phyloP scores from a whole-genome alignment of 2,888 invertebrate species.

The Dicycla oo region DNA sequence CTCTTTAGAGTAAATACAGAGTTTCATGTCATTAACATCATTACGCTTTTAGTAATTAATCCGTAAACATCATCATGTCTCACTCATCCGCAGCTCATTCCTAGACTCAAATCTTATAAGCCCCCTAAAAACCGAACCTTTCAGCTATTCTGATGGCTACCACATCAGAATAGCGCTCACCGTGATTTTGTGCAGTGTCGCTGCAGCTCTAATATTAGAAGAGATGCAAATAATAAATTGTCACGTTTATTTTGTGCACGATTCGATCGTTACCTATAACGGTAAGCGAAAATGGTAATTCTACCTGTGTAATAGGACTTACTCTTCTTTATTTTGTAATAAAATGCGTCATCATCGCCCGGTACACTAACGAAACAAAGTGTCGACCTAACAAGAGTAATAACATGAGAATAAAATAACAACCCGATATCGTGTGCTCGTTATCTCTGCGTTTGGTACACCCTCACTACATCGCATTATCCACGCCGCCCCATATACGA shows the following conservation, averaged over 20 bases:
- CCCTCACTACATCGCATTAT: slow-evolving; percentile 55
- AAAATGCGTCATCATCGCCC: slow-evolving; percentile 54
- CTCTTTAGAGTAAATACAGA: too few species aligned
- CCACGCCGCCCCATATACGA: slow-evolving; percentile 28
- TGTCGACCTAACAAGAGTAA: slow-evolving; percentile 78
- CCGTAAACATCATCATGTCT: too few species aligned
- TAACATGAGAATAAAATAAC: slow-evolving; percentile 80
- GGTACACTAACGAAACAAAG: slow-evolving; percentile 69
- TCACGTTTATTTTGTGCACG: slow-evolving; percentile 5
- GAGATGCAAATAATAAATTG: background rate
- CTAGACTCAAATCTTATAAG: too few species aligned
- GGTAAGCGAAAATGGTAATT: slow-evolving; percentile 24
- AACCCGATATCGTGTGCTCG: slow-evolving; percentile 77
- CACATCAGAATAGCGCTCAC: background rate
- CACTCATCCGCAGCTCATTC: too few species aligned
- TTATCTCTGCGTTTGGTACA: slow-evolving; percentile 77
- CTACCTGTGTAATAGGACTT: background rate
- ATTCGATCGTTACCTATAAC: background rate
- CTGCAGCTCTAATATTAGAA: background rate
- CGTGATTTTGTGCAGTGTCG: background rate
- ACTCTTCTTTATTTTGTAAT: slow-evolving; percentile 29
- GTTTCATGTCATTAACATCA: too few species aligned
- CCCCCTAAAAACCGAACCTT: too few species aligned
- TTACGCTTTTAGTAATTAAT: too few species aligned
- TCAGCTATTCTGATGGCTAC: too few species aligned